Evolutionary conservation across 2,113 vertebrate species (phyloP), one percentile per base, ranked within the genome.

Genomic region (Muscicapa adusta): DNA sequence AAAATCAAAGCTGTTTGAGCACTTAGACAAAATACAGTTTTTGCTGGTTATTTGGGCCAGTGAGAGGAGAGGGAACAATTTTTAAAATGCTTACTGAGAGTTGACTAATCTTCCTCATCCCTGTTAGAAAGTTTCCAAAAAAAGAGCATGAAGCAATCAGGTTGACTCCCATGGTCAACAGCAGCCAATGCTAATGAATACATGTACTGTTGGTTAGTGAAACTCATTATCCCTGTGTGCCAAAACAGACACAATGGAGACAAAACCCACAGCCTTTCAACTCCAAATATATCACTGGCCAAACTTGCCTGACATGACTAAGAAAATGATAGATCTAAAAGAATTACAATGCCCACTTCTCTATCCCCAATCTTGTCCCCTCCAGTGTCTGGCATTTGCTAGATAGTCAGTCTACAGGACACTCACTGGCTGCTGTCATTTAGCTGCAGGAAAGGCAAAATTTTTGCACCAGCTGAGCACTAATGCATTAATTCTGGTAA

Each of bases 101-200:
- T 89, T 70, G 93, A 38, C 71, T 96, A 93, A 79, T 77, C 85
- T 96, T 97, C 81, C 61, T 96, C 63, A 45, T 76, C n/a, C 38
- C 54, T 72, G 45, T 87, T 85, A 93, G 82, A 93, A 96, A 79
- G 74, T 65, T 91, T 93, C 76, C 34, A 73, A 91, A 94, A 94
- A 65, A 83, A 54, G 47, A 86, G 19, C 34, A 38, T 66, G 88
- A 89, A 95, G 83, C 91, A 92, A 62, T 93, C 73, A 81, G 63
- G 47, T 97, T 97, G 94, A 91, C 34, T 95, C 76, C 78, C 76
- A 34, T 89, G 94, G 57, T 91, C 89, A 95, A 80, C 60, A 91
- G 76, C 60, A 74, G 70, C 65, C 48, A 70, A 53, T 65, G 73
- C 76, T 81, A 89, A 75, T 77, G 79, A 88, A 62, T 61, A 85